Base-by-base conservation (phyloP, 2,113 vertebrate species). In the Podarcis muralis region DNA sequence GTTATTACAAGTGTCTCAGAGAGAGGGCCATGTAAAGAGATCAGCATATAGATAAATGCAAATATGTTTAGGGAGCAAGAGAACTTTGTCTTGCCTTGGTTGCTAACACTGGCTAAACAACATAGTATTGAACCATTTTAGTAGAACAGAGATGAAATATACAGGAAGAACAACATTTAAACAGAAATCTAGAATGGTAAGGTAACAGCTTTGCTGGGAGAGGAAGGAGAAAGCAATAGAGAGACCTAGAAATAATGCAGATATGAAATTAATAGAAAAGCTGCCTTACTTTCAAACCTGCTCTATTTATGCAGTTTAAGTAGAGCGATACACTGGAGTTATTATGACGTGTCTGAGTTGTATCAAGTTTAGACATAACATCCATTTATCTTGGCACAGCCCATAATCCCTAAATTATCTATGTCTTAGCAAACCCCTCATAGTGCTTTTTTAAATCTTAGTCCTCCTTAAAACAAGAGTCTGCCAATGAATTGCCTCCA, bases 361-460 rank as follows among this genome's bases (percentile, higher is more conserved):
- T 1, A 9, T 94, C 94, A 95, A 92, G 93, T 95, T 95, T 81
- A 95, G 93, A 91, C 95, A 95, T 65, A 94, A 87, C 72, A 93
- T 91, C 57, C 82, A 89, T 92, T 93, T 92, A 87, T 81, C 81
- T 91, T 95, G 94, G 94, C 93, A 92, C 68, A 91, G 88, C 40
- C 76, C 25, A 32, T 76, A 92, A 93, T 86, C 90, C 88, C 79
- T 87, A 89, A 90, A 94, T 93, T 94, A 92, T 57, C 83, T 87
- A 74, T 76, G 82, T 87, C 89, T 93, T 93, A 90, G 91, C 89
- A 92, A 71, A 72, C 72, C 83, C 84, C 62, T 90, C 83, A 32
- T 25, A 82, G 86, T 57, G 81, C 88, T 8, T 71, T 90, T 85
- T 87, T 83, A 66, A 87, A 90, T 83, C 84, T 84, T 75, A 78